Conservation (phyloP, 2,113 vertebrate species). For the Bujurquina vittata region DNA sequence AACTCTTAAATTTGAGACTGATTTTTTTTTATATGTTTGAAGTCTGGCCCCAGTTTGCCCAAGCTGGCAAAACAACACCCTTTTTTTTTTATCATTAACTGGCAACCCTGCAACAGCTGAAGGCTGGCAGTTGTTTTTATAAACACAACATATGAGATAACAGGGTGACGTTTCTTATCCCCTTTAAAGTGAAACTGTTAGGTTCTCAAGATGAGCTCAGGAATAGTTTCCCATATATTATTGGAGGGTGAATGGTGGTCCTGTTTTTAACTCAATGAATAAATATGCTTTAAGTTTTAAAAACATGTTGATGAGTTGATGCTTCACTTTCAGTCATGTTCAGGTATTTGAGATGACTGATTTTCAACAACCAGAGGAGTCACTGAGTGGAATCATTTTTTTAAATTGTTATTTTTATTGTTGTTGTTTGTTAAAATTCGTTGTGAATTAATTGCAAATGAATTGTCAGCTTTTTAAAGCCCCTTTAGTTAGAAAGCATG, state of each 20-base stretch:
- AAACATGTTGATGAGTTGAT: not conserved
- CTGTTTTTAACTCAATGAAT: not conserved
- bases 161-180: not conserved
- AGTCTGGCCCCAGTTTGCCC: not conserved
- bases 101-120: not conserved
- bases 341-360: not conserved
- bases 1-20: not conserved
- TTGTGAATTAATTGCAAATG: not conserved
- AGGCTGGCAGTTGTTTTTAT: not conserved
- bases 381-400: not conserved
- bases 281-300: not conserved
- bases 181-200: not conserved
- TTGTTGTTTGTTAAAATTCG: not conserved
- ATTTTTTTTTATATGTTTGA: not conserved
- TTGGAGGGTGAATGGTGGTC: no score
- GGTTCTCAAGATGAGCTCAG: conserved; percentile 1
- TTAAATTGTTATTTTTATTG: not conserved
- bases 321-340: not conserved
- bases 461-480: not conserved
- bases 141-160: not conserved
- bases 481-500: not conserved
- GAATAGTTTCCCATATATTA: not conserved
- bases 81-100: not conserved
- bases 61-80: not conserved
- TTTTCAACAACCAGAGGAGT: not conserved